A percentile compares a stretch with the other conserved stretches of the same genome.
Conservation (phyloP, 2,113 vertebrate species). For the Phocoena phocoena region DNA sequence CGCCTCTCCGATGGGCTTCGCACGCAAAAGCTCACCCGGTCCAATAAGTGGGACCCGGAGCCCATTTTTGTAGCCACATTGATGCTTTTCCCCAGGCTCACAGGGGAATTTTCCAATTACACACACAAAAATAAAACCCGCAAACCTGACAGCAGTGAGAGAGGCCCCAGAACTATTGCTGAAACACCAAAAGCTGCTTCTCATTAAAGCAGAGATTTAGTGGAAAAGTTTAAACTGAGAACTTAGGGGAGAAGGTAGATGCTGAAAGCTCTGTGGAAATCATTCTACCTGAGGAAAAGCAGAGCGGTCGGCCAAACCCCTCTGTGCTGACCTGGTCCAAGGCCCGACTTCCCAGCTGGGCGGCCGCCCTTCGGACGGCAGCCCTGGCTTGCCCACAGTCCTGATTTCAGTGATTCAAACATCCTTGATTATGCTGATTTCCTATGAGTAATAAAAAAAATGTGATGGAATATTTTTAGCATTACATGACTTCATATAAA, state of each 20-base stretch:
- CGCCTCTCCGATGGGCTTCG: constrained; percentile 38
- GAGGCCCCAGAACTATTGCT: neutral
- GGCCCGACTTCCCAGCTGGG: neutral
- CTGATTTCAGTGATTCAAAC: neutral
- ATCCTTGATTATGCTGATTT: neutral
- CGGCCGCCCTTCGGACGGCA: neutral
- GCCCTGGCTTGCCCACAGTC: neutral
- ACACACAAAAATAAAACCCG: constrained; percentile 17
- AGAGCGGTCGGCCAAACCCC: accelerated
- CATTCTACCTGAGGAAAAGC: neutral
- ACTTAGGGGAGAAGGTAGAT: neutral
- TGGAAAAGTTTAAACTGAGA: neutral
- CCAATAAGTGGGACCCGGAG: neutral
- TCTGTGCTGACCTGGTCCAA: neutral
- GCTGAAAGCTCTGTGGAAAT: neutral
- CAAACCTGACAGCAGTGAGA: neutral
- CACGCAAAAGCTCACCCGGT: neutral
- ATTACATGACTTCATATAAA: neutral
- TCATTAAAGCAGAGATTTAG: constrained; percentile 13
- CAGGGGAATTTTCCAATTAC: constrained; percentile 9
- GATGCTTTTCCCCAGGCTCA: neutral
- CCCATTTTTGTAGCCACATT: neutral
- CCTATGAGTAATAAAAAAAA: neutral
- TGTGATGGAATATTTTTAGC: neutral
- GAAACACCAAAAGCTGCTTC: neutral